Base-by-base conservation (phyloP, 2,113 vertebrate genomes). In the Elaphurus davidianus region DNA sequence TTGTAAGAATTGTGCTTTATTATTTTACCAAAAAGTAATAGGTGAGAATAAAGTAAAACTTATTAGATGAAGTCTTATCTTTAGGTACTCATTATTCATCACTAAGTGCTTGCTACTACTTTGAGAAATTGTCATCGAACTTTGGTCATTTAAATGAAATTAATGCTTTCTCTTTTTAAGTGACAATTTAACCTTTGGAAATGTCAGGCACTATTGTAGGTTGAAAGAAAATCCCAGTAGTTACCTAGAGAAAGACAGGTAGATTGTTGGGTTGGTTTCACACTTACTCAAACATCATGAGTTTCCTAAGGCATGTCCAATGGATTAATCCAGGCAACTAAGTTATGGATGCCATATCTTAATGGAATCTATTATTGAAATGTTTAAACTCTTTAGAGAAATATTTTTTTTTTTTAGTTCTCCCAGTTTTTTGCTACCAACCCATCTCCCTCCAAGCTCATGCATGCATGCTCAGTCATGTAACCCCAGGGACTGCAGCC, bases 81-180 rank as follows among this genome's bases (percentile, higher is more conserved):
- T 94, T 36, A 87, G 76, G 13, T 52, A 87, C 3, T 81, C 30
- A 94, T 86, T 90, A 83, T 94, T 94, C 55, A 84, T 74, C 47
- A 64, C 62, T 90, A 90, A 94, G 82, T 54, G 36, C 87, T 87
- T 96, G 54, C 64, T 28, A 57, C 54, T n/a, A 60, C 82, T 96
- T 83, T 91, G 83, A 96, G 62, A 97, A 76, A 81, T 74, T 93
- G 59, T 2, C 40, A 45, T 81, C 0, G 0, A 82, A 82, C 45
- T 93, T 82, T 67, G 74, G 25, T 95, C 71, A 90, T 62, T 83
- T 90, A 87, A 91, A 82, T 90, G n/a, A 93, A 91, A 82, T 90
- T 87, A 74, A 91, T 76, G 57, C 11, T 94, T 94, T 93, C 59
- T 78, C 62, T 60, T 83, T 47, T 87, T 86, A 93, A 93, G 21